phyloP scores from a whole-genome alignment of 2,888 invertebrate species.

The Ophion ventricosus region DNA sequence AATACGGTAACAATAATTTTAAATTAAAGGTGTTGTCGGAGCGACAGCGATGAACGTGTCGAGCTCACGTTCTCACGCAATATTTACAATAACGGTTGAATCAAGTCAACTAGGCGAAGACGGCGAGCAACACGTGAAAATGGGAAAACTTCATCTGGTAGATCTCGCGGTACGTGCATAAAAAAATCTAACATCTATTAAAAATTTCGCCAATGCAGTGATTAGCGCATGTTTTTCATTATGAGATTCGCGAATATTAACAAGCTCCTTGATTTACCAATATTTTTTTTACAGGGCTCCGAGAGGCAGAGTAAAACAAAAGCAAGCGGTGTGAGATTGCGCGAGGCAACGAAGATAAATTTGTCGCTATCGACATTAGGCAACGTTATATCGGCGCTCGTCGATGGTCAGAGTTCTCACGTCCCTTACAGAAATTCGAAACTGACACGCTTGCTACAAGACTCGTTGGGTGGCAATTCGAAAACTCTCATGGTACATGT shows the following conservation, averaged over 20 bases:
- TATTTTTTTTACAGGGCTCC: slow-evolving; percentile 89
- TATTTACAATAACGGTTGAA: slow-evolving; percentile 99
- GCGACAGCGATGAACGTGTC: slow-evolving; percentile 99
- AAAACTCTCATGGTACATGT: slow-evolving; percentile 94
- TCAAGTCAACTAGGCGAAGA: slow-evolving; percentile 93
- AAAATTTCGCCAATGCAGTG: not conserved
- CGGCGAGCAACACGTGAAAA: slow-evolving; percentile 94
- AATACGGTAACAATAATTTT: slow-evolving; percentile 68
- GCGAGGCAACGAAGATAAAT: slow-evolving; percentile 99
- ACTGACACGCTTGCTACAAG: slow-evolving; percentile 96
- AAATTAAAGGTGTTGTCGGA: slow-evolving; percentile 88
- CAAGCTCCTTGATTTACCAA: not conserved
- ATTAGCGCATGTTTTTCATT: not conserved
- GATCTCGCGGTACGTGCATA: slow-evolving; percentile 93
- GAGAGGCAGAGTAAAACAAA: slow-evolving; percentile 99
- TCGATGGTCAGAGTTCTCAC: slow-evolving; percentile 98
- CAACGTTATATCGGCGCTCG: slow-evolving; percentile 98
- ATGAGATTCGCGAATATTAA: not conserved
- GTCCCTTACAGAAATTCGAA: slow-evolving; percentile 99
- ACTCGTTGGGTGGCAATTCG: slow-evolving; percentile 98
- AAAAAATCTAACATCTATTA: slow-evolving; percentile 4
- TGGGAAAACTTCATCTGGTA: slow-evolving; percentile 98
- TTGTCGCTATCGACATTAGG: slow-evolving; percentile 98
- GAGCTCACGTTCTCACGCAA: slow-evolving; percentile 98
- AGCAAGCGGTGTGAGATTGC: slow-evolving; percentile 94